Evolutionary conservation across 2,113 vertebrate genomes (phyloP).

Genomic region (Tragelaphus scriptus): DNA sequence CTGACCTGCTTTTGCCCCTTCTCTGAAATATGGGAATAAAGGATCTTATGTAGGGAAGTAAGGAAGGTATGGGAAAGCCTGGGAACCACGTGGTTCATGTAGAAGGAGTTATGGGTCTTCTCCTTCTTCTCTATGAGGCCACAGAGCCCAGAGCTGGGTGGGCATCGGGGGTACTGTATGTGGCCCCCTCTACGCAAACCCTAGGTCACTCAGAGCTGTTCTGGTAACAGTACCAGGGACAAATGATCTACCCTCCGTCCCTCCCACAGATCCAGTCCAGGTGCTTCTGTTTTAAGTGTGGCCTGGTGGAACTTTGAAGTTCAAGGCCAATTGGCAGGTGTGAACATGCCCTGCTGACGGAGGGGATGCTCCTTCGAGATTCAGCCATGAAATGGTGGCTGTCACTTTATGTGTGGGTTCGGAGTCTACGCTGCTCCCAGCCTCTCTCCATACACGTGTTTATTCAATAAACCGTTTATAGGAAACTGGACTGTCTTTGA

Average conservation of each 20-base stretch:
- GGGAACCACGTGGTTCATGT: too few relatives aligned
- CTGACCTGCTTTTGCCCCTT: background rate
- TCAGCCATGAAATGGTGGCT: background rate
- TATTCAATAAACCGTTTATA: background rate
- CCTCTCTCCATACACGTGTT: background rate
- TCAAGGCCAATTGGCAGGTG: background rate
- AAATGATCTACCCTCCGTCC: background rate
- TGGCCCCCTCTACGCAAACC: background rate
- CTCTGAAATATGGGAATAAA: background rate
- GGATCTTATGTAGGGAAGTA: background rate
- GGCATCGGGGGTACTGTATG: fast-evolving
- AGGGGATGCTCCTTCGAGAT: background rate
- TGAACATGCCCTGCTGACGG: background rate
- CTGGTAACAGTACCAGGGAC: background rate
- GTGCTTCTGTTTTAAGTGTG: background rate
- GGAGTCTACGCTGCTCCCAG: background rate
- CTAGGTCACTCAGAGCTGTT: background rate
- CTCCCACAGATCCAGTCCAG: background rate
- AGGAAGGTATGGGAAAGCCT: background rate
- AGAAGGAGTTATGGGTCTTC: background rate
- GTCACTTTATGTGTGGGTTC: background rate
- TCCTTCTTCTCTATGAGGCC: background rate
- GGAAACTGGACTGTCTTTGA: slow-evolving; percentile 4
- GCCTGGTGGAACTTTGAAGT: background rate
- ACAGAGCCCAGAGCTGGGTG: background rate